Evolutionary conservation across 2,113 vertebrate genomes (phyloP).

Genomic region (Dolichallabes microphthalmus): DNA sequence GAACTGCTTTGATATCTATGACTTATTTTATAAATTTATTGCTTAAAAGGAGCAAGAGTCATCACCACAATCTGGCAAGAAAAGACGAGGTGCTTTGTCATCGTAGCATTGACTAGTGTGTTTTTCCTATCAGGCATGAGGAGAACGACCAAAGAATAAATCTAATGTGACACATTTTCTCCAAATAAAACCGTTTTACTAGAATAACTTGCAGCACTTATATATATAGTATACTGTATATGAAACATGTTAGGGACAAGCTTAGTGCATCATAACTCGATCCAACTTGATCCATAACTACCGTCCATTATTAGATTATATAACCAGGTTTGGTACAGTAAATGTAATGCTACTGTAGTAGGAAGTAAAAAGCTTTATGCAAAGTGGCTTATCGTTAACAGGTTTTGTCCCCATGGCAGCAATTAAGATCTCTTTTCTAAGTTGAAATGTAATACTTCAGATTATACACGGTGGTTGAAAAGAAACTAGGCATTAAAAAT

Average conservation of each 20-base stretch:
- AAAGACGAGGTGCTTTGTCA: slow-evolving; percentile 9
- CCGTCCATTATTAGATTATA: not conserved
- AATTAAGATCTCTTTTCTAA: not conserved
- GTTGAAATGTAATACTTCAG: not conserved
- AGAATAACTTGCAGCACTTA: not conserved
- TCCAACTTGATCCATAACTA: not conserved
- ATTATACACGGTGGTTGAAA: not conserved
- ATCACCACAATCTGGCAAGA: slow-evolving; percentile 21
- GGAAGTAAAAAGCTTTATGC: not conserved
- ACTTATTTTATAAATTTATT: slow-evolving; percentile 11
- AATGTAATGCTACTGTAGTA: not conserved
- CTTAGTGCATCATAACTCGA: not conserved
- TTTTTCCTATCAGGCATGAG: not conserved
- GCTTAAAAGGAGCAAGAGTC: not conserved
- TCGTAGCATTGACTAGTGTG: not conserved
- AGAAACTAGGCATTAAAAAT: too few species aligned
- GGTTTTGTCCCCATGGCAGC: not conserved
- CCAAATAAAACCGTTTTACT: slow-evolving; percentile 1
- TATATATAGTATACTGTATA: too few species aligned
- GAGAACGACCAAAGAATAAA: not conserved
- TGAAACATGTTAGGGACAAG: not conserved
- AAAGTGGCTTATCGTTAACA: not conserved
- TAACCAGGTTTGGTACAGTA: not conserved
- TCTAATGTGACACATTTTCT: not conserved
- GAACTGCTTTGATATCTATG: slow-evolving; percentile 13